These are phyloP conservation scores for Myotis brandtii DNA, from an alignment of 2,113 vertebrate genomes.

Conservation along the genomic window DNA sequence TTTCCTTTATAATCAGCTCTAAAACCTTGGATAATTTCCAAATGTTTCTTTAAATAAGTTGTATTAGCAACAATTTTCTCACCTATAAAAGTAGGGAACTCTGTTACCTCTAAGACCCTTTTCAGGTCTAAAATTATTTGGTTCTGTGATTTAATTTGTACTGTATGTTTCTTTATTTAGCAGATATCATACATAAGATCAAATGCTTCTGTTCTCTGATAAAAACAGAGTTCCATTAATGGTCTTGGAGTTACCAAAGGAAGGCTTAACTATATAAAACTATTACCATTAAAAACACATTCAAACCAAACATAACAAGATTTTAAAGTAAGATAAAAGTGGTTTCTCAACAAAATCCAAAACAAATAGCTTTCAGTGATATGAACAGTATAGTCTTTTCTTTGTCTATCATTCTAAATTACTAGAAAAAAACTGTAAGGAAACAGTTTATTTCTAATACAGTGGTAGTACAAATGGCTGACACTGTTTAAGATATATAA, in stretches of 20 bases:
- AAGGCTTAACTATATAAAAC: conserved; percentile 45
- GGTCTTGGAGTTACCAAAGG: conserved; percentile 45
- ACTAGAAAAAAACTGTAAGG: conserved; percentile 16
- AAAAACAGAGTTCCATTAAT: conserved; percentile 55
- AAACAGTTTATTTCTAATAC: conserved; percentile 42
- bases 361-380: conserved; percentile 41
- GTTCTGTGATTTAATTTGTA: conserved; percentile 62
- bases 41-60: conserved; percentile 9
- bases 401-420: not conserved
- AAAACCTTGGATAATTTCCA: conserved; percentile 57
- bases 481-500: not conserved
- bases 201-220: conserved; percentile 51
- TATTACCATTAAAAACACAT: conserved; percentile 72
- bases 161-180: conserved; percentile 54
- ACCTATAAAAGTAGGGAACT: not conserved
- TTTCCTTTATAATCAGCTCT: conserved; percentile 49
- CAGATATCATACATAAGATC: conserved; percentile 41
- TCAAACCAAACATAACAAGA: conserved; percentile 62
- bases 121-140: conserved; percentile 41
- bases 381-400: conserved; percentile 5
- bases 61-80: conserved; percentile 49
- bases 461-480: not conserved
- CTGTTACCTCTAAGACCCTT: conserved; percentile 45
- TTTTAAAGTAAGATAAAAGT: conserved; percentile 54
- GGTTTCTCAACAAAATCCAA: not conserved